phyloP scores from a whole-genome alignment of 2,888 invertebrate species.

The Oligia fasciuncula region DNA sequence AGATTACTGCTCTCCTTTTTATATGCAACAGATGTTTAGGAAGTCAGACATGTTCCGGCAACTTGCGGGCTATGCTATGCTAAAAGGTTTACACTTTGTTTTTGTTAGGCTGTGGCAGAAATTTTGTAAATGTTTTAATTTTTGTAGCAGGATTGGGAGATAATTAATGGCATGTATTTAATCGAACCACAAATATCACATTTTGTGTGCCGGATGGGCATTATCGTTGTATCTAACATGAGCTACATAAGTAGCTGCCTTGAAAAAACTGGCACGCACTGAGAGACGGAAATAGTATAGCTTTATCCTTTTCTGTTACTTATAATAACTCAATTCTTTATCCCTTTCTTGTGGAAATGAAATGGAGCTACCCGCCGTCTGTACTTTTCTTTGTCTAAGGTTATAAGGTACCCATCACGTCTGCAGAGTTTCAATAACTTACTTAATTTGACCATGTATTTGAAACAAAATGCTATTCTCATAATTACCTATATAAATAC shows the following conservation, averaged over 20 bases:
- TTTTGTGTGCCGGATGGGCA: background rate
- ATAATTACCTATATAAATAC: background rate
- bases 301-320: too few relatives aligned
- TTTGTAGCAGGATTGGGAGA: background rate
- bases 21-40: constrained; percentile 62
- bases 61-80: constrained; percentile 46
- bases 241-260: too few relatives aligned
- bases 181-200: background rate
- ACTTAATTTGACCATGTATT: background rate
- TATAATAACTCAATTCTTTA: too few relatives aligned
- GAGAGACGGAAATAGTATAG: too few relatives aligned
- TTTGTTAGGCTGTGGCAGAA: constrained; percentile 36
- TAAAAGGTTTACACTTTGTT: constrained; percentile 49
- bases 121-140: constrained; percentile 13
- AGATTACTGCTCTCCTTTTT: constrained; percentile 58
- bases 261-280: too few relatives aligned
- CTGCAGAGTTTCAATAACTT: background rate
- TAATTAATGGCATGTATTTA: constrained; percentile 2
- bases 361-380: too few relatives aligned
- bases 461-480: background rate
- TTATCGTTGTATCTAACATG: too few relatives aligned
- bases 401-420: too few relatives aligned
- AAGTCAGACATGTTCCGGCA: constrained; percentile 52
- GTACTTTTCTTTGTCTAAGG: too few relatives aligned
- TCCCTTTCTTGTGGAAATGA: too few relatives aligned